Evolutionary conservation across 2,888 invertebrate species (phyloP).

Genomic region (Steromphala cineraria): DNA sequence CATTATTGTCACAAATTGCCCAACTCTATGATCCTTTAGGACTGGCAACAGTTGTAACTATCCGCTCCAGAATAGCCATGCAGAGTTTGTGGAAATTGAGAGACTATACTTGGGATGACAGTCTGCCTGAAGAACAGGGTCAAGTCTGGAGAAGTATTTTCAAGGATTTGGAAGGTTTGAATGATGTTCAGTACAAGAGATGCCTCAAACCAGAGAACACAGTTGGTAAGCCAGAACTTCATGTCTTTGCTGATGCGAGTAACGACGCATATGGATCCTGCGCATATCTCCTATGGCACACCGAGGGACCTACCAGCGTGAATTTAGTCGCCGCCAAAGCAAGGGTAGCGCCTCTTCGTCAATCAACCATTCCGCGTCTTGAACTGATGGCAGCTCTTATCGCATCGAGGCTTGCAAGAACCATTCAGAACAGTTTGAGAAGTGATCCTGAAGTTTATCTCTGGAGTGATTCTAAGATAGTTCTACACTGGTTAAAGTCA

Average conservation of each 20-base stretch:
- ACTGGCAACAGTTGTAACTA: background rate
- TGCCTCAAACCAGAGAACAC: constrained; percentile 2
- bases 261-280: background rate
- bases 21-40: constrained; percentile 9
- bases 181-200: background rate
- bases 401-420: constrained; percentile 13
- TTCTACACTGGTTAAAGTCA: constrained; percentile 24
- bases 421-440: background rate
- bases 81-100: too few relatives aligned
- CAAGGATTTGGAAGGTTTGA: background rate
- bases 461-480: background rate
- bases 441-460: background rate
- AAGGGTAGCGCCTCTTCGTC: constrained; percentile 14
- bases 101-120: constrained; percentile 24
- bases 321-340: constrained; percentile 2
- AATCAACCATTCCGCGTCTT: constrained; percentile 14
- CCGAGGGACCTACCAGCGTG: background rate
- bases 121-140: background rate
- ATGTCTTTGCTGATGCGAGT: constrained; percentile 7
- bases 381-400: constrained; percentile 17
- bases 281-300: background rate
- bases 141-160: background rate
- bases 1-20: too few relatives aligned
- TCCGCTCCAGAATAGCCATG: constrained; percentile 10
- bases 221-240: background rate